Base-by-base conservation (phyloP, 2,888 invertebrate species). In the Antitype chi region DNA sequence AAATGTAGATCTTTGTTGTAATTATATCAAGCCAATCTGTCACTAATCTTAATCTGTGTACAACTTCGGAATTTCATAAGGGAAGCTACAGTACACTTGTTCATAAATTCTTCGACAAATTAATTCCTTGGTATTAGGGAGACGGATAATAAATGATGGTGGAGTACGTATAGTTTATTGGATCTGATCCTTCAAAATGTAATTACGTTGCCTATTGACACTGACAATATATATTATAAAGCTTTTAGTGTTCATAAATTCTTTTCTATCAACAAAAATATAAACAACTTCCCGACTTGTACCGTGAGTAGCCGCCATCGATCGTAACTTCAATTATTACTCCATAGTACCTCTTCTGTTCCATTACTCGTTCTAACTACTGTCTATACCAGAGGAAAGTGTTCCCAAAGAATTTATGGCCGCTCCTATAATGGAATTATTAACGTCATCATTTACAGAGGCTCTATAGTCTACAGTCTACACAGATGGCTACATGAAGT, bases 341-440 rank as follows among this genome's bases (percentile, higher is more conserved):
- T 68, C 38, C 20, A 4, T n/a, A 78, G 77, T 78, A 70, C 68
- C 70, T 76, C 78, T 85, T 78, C 72, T 80, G 67, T 78, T 84
- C 86, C 86, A 87, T 87, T 88, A 88, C 76, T 84, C 81, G 81
- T 70, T 85, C 64, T 78, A 79, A 86, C 80, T 84, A 81, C 86
- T 81, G 81, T 80, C 78, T 87, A 83, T 76, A 71, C 67, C 76
- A 67, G 28, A 81, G 74, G 62, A 78, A 81, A 88, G 74, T 78
- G 82, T 81, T 55, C 64, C 67, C 68, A 66, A 76, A 76, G 57
- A 87, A 87, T 87, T 87, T 88, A 87, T 86, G 68, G 81, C 82
- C 64, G 59, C 60, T 76, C 70, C 78, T 80, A 67, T 86, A 78
- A 87, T 88, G 78, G 76, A 86, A 88, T 87, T 88, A 88, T 87